These are phyloP conservation scores for Piezodorus guildinii DNA, from an alignment of 1,140 invertebrate genomes.

Conservation along the genomic window DNA sequence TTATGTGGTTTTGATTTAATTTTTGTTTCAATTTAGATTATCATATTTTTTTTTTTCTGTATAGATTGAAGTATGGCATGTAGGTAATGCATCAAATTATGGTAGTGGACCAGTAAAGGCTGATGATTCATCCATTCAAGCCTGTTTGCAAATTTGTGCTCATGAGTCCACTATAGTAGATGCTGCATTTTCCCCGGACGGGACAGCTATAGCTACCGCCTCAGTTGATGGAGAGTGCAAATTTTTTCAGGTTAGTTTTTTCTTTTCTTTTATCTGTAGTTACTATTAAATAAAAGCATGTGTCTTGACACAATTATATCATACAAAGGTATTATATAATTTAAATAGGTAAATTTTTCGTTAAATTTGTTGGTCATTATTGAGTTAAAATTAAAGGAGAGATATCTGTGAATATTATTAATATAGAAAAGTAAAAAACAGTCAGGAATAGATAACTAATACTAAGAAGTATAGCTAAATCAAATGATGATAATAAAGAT, in stretches of 20 bases:
- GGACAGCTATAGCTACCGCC: conserved; percentile 80
- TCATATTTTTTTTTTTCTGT: conserved; percentile 26
- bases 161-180: conserved; percentile 64
- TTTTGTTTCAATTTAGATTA: conserved; percentile 27
- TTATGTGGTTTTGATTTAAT: too few species aligned
- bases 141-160: conserved; percentile 51
- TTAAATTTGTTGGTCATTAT: too few species aligned
- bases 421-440: too few species aligned
- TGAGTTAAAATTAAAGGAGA: too few species aligned
- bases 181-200: conserved; percentile 85
- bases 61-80: conserved; percentile 51
- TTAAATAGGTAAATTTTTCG: too few species aligned
- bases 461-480: too few species aligned
- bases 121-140: conserved; percentile 40
- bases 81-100: conserved; percentile 40
- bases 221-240: conserved; percentile 76
- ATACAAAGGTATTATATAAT: too few species aligned
- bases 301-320: too few species aligned
- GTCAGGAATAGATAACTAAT: too few species aligned
- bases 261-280: not conserved
- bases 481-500: too few species aligned
- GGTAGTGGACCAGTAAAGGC: conserved; percentile 38
- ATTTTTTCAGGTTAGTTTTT: conserved; percentile 66
- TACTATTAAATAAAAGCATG: not conserved
- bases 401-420: too few species aligned